Base-by-base conservation (phyloP, 2,888 invertebrate species). In the Vandiemenella viatica region DNA sequence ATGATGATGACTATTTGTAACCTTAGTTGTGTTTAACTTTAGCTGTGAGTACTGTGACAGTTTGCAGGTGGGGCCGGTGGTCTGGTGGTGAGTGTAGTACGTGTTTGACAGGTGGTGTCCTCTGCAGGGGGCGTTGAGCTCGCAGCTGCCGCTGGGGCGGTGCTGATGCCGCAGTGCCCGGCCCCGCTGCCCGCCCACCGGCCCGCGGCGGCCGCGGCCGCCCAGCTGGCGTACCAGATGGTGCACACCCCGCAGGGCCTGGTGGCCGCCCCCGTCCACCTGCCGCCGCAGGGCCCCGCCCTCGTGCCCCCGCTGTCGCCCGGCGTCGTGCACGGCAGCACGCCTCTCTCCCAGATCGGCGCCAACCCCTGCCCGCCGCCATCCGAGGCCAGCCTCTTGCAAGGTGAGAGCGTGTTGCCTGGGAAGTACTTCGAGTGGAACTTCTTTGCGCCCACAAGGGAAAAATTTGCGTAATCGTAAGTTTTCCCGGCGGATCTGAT, bases 291-390 rank as follows among this genome's bases (percentile, higher is more conserved):
- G n/a, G 49, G 47, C 43, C 51, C 41, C 44, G 45, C 15, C 37
- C 32, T 13, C 13, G 13, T 50, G 17, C 54, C 52, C 17, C 54
- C 60, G 37, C 60, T 65, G 41, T 66, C 68, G 50, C 67, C 68
- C 37, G 64, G 66, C 23, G 63, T 83, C 56, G 79, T 89, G 46
- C 83, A 87, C 63, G 89, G 89, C 37, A 84, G 85, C 57, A 89
- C 89, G 46, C 88, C 90, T 1, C 76, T 90, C 48, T 83, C 87
- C 42, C 87, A 88, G 67, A 89, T 90, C 58, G 89, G 89, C 49
- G 79, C 81, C 50, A 79, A 77, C 58, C 67, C 80, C 43, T 73
- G 82, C 57, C 73, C 75, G 43, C 72, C 73, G 37, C 68, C 74
- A 55, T 66, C 64, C 55, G 70, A 70, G n/a, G 63, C 64, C 57